A percentile compares a stretch with the other conserved stretches of the same genome.
phyloP scores from a whole-genome alignment of 2,797 vertebrate species.

The Crenuchus spilurus region DNA sequence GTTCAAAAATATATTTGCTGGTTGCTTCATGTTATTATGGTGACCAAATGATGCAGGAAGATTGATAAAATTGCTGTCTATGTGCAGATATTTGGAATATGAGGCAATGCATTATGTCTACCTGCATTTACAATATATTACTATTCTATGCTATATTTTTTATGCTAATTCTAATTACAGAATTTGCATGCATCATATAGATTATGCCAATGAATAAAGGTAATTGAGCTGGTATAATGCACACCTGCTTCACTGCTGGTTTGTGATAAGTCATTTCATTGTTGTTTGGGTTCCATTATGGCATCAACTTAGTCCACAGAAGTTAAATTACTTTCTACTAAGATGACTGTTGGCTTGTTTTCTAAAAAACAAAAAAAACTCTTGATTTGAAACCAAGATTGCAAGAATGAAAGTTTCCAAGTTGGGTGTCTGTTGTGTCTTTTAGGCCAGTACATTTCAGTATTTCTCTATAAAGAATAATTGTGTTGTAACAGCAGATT shows the following conservation, averaged over 20 bases:
- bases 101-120: neutral
- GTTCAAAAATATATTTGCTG: neutral
- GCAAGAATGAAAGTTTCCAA: neutral
- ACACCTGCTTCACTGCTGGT: neutral
- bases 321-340: neutral
- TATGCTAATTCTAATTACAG: neutral
- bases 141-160: neutral
- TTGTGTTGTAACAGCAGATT: neutral
- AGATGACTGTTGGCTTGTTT: neutral
- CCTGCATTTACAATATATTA: neutral
- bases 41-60: too few relatives aligned
- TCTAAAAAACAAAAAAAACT: neutral
- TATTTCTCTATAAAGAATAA: conserved; percentile 19
- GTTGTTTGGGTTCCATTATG: neutral
- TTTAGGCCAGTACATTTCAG: neutral
- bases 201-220: neutral
- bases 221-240: neutral
- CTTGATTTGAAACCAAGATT: neutral
- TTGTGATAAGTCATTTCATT: neutral
- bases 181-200: neutral
- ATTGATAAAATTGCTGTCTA: too few relatives aligned
- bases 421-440: neutral
- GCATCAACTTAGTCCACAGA: neutral
- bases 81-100: neutral
- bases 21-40: neutral